Evolutionary conservation across 2,888 invertebrate species (phyloP), one percentile per base, ranked within the genome.

Genomic region (Vanessa cardui): DNA sequence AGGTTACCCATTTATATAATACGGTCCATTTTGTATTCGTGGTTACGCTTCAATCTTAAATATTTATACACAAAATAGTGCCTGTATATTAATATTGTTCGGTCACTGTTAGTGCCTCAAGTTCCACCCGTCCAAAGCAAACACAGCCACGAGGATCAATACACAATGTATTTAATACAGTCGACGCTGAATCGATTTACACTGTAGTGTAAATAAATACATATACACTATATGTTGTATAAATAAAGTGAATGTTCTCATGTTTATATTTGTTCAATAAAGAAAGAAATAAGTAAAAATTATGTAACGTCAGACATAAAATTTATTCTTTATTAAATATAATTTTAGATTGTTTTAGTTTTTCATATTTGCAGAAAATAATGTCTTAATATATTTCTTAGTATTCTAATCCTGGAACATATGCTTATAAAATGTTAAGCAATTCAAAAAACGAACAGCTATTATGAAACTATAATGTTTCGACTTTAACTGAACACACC

Each of bases 51-150:
- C 26, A 31, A 54, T 9, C 31, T 54, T 54, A 15, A 16, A 54
- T 54, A 31, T 54, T 31, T 54, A 54, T 54, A 16, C n/a, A 31
- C 52, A 31, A 54, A 54, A 56, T 56, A 18, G n/a, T 56, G 39
- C 9, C n/a, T 7, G 39, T 33, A 12, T 39, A 39, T 18, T 39
- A 56, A 18, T 39, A 39, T 56, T 18, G 18, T 18, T 39, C 39
- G 39, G 33, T 56, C 39, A 39, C 2, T 18, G 18, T 39, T 56
- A 33, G 39, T 9, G 39, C 26, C 56, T 18, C 12, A 4, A 39
- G 56, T 56, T 5, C 39, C 16, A 54, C 6, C 33, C 33, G 9
- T 18, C 18, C 8, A 39, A 56, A 56, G 56, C 33, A 56, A 56
- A 56, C 33, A 39, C 9, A 56, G 18, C 18, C 56, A 18, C 47